A percentile compares a stretch with the other conserved stretches of the same genome.
Evolutionary conservation across 1,140 invertebrate genomes (phyloP).

Genomic region (Phortica variegata): DNA sequence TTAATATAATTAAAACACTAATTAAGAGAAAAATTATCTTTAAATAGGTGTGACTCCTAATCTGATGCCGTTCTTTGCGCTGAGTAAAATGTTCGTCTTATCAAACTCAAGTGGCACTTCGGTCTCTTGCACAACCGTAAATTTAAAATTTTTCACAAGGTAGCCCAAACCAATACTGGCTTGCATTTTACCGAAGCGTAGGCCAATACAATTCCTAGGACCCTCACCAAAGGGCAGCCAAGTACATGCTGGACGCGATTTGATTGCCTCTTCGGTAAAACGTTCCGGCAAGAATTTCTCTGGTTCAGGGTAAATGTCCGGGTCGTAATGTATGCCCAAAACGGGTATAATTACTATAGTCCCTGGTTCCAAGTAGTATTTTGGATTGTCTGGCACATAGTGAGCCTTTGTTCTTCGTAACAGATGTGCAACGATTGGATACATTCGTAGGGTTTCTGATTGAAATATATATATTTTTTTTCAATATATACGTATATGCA

Average conservation of each 20-base stretch:
- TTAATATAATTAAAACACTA: too few species aligned
- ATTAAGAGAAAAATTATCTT: too few species aligned
- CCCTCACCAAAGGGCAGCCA: too few species aligned
- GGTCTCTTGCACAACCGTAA: background rate
- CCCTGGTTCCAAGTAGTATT: slow-evolving; percentile 57
- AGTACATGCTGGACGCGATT: slow-evolving; percentile 59
- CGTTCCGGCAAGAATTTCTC: slow-evolving; percentile 66
- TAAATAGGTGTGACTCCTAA: background rate
- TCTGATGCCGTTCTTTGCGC: too few species aligned
- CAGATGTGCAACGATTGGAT: slow-evolving; percentile 46
- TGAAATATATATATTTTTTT: too few species aligned
- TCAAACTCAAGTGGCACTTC: background rate
- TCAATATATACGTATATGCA: background rate
- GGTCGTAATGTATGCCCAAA: slow-evolving; percentile 63
- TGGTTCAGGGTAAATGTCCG: slow-evolving; percentile 61
- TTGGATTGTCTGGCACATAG: slow-evolving; percentile 58
- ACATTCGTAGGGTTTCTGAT: slow-evolving; percentile 36
- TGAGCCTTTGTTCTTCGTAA: slow-evolving; percentile 54
- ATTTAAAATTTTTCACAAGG: slow-evolving; percentile 18
- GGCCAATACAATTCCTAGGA: too few species aligned
- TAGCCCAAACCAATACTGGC: slow-evolving; percentile 24
- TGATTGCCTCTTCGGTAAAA: slow-evolving; percentile 63
- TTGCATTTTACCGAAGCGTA: slow-evolving; percentile 53
- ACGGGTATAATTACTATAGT: slow-evolving; percentile 61
- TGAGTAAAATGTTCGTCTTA: background rate